A percentile compares a stretch with the other conserved stretches of the same genome.
Conservation (phyloP, 2,113 vertebrate species). For the Hemiscyllium ocellatum region DNA sequence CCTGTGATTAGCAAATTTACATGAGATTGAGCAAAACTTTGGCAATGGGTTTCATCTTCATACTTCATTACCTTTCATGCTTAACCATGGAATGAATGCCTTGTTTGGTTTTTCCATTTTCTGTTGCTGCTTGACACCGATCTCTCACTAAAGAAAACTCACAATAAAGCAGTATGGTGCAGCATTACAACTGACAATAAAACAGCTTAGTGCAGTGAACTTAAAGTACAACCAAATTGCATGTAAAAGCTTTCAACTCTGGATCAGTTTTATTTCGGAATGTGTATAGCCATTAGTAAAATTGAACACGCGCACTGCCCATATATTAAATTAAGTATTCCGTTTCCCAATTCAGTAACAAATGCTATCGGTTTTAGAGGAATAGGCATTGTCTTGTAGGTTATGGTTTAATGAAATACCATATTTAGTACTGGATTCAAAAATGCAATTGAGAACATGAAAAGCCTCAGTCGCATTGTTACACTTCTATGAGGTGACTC, state of each 20-base stretch:
- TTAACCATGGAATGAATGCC: background rate
- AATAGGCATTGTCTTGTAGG: background rate
- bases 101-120: background rate
- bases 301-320: no score
- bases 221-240: background rate
- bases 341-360: background rate
- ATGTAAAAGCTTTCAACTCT: background rate
- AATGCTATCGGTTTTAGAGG: background rate
- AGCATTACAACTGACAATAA: background rate
- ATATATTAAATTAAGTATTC: background rate
- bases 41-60: background rate
- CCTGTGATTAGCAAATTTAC: background rate
- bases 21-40: background rate
- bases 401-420: background rate
- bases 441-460: background rate
- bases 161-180: background rate
- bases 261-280: background rate
- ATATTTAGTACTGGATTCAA: background rate
- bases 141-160: background rate
- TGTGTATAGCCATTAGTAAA: background rate
- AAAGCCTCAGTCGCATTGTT: background rate
- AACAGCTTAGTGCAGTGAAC: background rate
- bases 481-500: background rate
- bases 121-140: background rate
- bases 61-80: background rate